Evolutionary conservation across 30 jellyfish, hydroid and myxozoan species (phyloP).

Genomic region (Aurelia sp.): DNA sequence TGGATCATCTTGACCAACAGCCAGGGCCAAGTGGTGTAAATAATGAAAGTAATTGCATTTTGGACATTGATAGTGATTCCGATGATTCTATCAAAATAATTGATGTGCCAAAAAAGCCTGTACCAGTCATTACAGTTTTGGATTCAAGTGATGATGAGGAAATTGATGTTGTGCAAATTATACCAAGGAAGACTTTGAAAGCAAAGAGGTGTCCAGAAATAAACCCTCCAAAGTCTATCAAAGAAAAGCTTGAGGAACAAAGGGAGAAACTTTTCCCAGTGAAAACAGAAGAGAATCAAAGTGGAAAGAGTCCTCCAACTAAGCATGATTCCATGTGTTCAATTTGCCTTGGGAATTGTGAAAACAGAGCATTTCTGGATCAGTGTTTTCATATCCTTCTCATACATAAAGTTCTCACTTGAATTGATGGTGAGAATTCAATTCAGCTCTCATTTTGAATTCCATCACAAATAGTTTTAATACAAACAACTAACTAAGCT

Average conservation of each 20-base stretch:
- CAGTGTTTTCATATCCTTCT: conserved; percentile 97
- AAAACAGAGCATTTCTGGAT: conserved; percentile 86
- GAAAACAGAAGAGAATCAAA: conserved; percentile 36
- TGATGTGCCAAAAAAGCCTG: conserved; percentile 64
- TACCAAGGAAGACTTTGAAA: not conserved
- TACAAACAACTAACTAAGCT: too few relatives aligned
- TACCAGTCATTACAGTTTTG: conserved; percentile 48
- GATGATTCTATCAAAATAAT: conserved; percentile 74
- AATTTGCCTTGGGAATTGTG: conserved; percentile 86
- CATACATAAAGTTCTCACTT: too few relatives aligned
- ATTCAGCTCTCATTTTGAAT: too few relatives aligned
- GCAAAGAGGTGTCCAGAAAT: not conserved
- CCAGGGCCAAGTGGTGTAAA: conserved; percentile 64
- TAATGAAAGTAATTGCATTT: not conserved
- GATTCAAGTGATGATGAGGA: conserved; percentile 62
- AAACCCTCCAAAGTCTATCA: conserved; percentile 8
- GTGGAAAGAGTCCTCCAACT: conserved; percentile 35
- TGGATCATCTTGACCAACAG: conserved; percentile 12
- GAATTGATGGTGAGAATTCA: too few relatives aligned
- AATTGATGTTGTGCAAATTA: conserved; percentile 10
- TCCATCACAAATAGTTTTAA: too few relatives aligned
- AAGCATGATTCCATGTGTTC: conserved; percentile 88
- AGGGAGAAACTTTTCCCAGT: conserved; percentile 37
- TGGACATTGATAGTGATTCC: conserved; percentile 37
- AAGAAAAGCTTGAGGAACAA: conserved; percentile 64